Percentiles rank a stretch among this genome's conserved stretches.
Evolutionary conservation across 2,797 vertebrate species (phyloP).

Genomic region (Tamandua tetradactyla): DNA sequence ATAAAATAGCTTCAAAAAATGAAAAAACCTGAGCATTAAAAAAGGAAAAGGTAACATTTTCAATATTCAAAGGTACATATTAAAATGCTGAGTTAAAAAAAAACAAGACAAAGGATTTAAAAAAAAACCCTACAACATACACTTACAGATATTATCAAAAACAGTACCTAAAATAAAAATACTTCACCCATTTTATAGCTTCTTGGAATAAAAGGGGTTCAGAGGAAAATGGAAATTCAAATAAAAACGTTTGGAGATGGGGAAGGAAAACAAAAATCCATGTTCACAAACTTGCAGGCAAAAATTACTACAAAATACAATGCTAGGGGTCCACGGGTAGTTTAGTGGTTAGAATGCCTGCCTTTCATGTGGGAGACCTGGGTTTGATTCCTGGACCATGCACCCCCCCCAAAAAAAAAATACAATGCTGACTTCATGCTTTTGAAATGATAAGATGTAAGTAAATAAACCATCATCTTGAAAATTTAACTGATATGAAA

Average conservation of each 20-base stretch:
- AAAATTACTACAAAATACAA: slow-evolving; percentile 34
- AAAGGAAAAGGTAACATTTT: neutral
- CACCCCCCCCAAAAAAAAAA: too few relatives aligned
- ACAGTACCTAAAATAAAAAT: neutral
- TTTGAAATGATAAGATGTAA: neutral
- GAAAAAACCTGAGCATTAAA: neutral
- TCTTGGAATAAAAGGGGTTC: neutral
- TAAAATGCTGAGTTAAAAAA: neutral
- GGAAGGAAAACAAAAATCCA: neutral
- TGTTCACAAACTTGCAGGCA: neutral
- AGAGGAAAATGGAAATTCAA: neutral
- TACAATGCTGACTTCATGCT: neutral
- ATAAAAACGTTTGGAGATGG: neutral
- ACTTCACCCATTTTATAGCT: neutral
- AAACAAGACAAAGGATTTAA: neutral
- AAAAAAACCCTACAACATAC: neutral
- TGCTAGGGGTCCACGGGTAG: too few relatives aligned
- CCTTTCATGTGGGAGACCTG: too few relatives aligned
- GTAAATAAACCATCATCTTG: slow-evolving; percentile 10
- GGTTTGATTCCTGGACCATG: too few relatives aligned
- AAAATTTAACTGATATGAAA: slow-evolving; percentile 23
- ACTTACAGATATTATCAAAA: neutral
- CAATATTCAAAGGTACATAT: neutral
- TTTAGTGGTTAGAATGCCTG: too few relatives aligned
- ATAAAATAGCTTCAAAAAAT: too few relatives aligned